Conservation (phyloP, 2,888 invertebrate genomes). For the Yponomeuta evonymella region DNA sequence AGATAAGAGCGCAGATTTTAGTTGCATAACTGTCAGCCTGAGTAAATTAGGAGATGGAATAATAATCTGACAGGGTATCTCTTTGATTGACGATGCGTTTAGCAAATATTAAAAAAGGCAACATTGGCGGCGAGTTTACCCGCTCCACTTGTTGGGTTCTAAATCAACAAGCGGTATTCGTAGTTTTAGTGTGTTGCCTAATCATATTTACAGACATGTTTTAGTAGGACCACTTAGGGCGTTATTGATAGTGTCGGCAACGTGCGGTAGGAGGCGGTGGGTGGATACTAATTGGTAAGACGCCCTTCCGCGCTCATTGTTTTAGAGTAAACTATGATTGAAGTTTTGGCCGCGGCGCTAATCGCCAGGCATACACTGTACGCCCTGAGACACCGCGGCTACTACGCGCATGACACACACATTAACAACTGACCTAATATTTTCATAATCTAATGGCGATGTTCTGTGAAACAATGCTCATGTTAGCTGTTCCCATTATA, state of each 20-base stretch:
- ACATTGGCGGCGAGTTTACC: not conserved
- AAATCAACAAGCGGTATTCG: not conserved
- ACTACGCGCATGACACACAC: slow-evolving; percentile 68
- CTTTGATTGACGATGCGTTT: slow-evolving; percentile 59
- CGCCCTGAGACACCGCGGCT: slow-evolving; percentile 32
- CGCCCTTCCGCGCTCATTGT: slow-evolving; percentile 72
- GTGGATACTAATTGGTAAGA: slow-evolving; percentile 71
- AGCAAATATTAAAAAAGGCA: slow-evolving; percentile 8
- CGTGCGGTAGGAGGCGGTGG: slow-evolving; percentile 62
- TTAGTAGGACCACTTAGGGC: slow-evolving; percentile 58
- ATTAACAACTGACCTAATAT: slow-evolving; percentile 74
- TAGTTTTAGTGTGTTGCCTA: slow-evolving; percentile 38
- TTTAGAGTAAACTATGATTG: slow-evolving; percentile 74
- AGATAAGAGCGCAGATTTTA: slow-evolving; percentile 59
- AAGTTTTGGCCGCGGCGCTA: slow-evolving; percentile 68
- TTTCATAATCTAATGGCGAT: slow-evolving; percentile 77
- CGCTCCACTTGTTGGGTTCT: not conserved
- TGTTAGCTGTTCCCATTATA: slow-evolving; percentile 70
- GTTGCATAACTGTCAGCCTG: slow-evolving; percentile 69
- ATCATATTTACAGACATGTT: slow-evolving; percentile 46
- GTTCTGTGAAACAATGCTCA: slow-evolving; percentile 73
- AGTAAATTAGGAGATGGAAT: slow-evolving; percentile 54
- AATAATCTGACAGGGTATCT: slow-evolving; percentile 64
- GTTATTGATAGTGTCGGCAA: slow-evolving; percentile 40
- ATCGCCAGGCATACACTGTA: slow-evolving; percentile 54